Conservation (phyloP, 1,140 invertebrate genomes). For the Globodera rostochiensis region DNA sequence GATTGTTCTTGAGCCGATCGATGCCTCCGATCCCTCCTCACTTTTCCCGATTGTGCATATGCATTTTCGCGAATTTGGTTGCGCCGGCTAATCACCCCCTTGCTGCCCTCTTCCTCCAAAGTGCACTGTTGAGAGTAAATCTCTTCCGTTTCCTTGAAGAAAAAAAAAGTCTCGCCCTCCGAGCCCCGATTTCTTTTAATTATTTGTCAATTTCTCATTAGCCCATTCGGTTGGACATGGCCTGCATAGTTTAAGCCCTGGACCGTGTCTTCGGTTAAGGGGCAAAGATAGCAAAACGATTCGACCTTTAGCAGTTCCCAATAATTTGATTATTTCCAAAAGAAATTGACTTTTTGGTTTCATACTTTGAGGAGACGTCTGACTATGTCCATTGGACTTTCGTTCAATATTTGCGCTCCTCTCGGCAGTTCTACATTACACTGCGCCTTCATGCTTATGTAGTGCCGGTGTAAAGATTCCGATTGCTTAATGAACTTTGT, state of each 20-base stretch:
- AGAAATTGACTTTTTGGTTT: background rate
- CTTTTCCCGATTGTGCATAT: background rate
- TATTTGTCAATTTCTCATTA: too few relatives aligned
- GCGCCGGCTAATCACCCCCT: background rate
- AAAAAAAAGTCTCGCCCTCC: too few relatives aligned
- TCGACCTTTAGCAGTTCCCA: background rate
- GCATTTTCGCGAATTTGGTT: background rate
- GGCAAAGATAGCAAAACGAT: too few relatives aligned
- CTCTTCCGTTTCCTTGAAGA: background rate
- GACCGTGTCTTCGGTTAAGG: too few relatives aligned
- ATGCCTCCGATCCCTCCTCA: background rate
- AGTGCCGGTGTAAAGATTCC: slow-evolving; percentile 15
- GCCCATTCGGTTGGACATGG: too few relatives aligned
- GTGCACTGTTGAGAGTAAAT: background rate
- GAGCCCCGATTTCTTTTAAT: too few relatives aligned
- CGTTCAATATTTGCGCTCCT: background rate
- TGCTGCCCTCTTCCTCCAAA: slow-evolving; percentile 3
- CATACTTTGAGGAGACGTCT: background rate
- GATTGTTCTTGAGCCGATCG: background rate
- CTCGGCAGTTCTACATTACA: background rate
- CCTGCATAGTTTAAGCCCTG: too few relatives aligned
- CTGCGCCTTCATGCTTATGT: background rate
- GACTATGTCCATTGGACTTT: background rate
- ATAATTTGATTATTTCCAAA: background rate
- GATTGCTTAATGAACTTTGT: background rate